Evolutionary conservation across 2,113 vertebrate species (phyloP).

Genomic region (Galemys pyrenaicus): DNA sequence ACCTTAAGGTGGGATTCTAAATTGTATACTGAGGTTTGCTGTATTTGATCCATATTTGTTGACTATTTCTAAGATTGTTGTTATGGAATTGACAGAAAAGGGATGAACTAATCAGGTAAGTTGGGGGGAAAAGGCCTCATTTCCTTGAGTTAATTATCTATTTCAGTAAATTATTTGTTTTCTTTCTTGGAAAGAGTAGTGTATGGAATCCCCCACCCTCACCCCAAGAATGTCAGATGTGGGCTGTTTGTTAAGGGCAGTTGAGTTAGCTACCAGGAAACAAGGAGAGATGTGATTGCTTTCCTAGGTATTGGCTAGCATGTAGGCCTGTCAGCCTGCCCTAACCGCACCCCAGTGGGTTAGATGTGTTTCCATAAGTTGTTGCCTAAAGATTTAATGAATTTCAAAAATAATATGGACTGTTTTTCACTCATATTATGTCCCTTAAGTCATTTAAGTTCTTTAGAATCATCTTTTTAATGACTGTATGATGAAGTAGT

Average conservation of each 20-base stretch:
- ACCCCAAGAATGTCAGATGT: neutral
- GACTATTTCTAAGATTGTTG: neutral
- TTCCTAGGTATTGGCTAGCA: neutral
- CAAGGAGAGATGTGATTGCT: neutral
- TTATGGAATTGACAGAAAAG: slow-evolving; percentile 30
- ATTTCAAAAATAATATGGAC: slow-evolving; percentile 49
- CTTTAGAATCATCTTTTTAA: slow-evolving; percentile 25
- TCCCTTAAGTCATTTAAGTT: neutral
- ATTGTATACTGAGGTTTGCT: neutral
- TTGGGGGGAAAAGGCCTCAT: neutral
- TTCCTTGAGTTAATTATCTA: neutral
- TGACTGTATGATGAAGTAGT: neutral
- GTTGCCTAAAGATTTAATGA: slow-evolving; percentile 31
- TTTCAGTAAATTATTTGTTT: slow-evolving; percentile 22
- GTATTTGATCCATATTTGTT: neutral
- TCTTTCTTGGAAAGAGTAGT: slow-evolving; percentile 4
- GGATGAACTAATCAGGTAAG: neutral
- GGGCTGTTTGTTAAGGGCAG: neutral
- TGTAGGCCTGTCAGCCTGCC: too few species aligned
- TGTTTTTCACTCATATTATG: neutral
- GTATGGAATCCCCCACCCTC: neutral
- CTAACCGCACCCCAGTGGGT: neutral
- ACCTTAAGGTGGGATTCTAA: neutral
- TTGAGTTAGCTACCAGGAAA: neutral
- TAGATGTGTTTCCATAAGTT: neutral